Conservation (phyloP, 2,797 vertebrate species). For the Semaprochilodus insignis region DNA sequence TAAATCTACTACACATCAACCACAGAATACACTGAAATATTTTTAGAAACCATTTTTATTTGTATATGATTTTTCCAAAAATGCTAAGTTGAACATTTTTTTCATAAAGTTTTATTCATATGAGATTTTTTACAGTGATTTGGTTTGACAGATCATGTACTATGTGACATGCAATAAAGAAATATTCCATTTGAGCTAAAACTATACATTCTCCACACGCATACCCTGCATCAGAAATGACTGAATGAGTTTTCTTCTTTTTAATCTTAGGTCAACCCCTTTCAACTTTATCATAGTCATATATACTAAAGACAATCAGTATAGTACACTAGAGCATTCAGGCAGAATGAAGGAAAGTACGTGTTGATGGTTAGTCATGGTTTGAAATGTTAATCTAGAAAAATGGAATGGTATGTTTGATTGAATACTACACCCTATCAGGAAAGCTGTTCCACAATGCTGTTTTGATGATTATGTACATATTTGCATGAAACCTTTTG, state of each 20-base stretch:
- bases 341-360: neutral
- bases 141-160: slow-evolving; percentile 71
- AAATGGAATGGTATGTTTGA: neutral
- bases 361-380: neutral
- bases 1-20: neutral
- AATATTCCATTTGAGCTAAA: slow-evolving; percentile 63
- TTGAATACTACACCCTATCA: neutral
- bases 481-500: neutral
- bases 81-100: slow-evolving; percentile 36
- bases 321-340: slow-evolving; percentile 24
- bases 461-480: neutral
- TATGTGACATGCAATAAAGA: slow-evolving; percentile 78
- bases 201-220: slow-evolving; percentile 73
- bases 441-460: neutral
- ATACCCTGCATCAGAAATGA: slow-evolving; percentile 66
- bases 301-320: slow-evolving; percentile 14
- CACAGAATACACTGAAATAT: slow-evolving; percentile 28
- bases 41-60: slow-evolving; percentile 70
- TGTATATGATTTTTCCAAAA: slow-evolving; percentile 74
- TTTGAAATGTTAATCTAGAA: neutral
- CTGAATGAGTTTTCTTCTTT: neutral
- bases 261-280: slow-evolving; percentile 44
- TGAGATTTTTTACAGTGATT: slow-evolving; percentile 77
- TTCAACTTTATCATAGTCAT: slow-evolving; percentile 56
- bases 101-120: slow-evolving; percentile 61